Evolutionary conservation across 2,888 invertebrate genomes (phyloP).

Genomic region (Cryptus viduatorius): DNA sequence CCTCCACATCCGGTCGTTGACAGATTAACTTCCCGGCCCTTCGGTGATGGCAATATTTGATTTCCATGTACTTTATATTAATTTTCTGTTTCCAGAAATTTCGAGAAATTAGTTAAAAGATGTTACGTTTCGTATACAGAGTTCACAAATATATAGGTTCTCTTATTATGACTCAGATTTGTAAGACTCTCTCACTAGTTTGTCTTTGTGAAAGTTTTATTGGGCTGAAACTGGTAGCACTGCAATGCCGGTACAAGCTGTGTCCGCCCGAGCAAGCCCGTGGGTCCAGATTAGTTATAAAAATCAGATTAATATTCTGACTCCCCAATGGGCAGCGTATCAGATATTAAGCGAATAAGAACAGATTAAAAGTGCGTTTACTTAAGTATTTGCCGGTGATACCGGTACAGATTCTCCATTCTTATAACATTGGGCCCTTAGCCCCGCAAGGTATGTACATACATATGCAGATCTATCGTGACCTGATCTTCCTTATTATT

Average conservation of each 20-base stretch:
- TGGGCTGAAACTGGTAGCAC: constrained; percentile 18
- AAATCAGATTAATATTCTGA: constrained; percentile 60
- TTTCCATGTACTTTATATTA: too few species aligned
- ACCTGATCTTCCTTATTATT: neutral
- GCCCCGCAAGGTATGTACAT: neutral
- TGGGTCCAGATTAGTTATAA: neutral
- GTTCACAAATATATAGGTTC: too few species aligned
- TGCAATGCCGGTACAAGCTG: constrained; percentile 34
- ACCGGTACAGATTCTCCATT: neutral
- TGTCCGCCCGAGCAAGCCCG: neutral
- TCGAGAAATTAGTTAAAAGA: too few species aligned
- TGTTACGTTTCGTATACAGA: too few species aligned
- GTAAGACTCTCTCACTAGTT: too few species aligned
- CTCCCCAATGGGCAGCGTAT: constrained; percentile 51
- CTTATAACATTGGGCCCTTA: neutral
- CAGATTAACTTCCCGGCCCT: neutral
- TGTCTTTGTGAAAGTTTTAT: too few species aligned
- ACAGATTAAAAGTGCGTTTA: constrained; percentile 37
- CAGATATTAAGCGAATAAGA: constrained; percentile 63
- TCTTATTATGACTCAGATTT: too few species aligned
- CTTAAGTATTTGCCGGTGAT: neutral
- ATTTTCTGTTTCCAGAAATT: too few species aligned
- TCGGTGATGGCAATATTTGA: too few species aligned
- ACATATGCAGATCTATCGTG: neutral
- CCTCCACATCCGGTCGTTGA: neutral